Evolutionary conservation across 2,888 invertebrate species (phyloP), one percentile per base, ranked within the genome.

Genomic region (Sminthurinus aureus): DNA sequence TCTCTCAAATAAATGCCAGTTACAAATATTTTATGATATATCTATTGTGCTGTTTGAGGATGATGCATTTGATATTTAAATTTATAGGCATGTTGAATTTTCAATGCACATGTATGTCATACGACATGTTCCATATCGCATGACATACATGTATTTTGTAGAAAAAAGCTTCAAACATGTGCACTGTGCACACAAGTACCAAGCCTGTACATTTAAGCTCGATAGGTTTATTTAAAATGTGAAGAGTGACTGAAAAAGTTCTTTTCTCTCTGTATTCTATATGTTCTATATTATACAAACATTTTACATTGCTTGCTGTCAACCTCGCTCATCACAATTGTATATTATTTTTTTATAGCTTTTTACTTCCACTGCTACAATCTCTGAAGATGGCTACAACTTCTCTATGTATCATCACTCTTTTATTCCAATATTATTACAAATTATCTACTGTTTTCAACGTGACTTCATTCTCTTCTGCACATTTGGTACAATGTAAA

Each of bases 251-350:
- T n/a, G 6, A 38, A 38, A 38, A 38, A 38, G n/a, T 69, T 22
- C 51, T 69, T 51, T 80, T 71, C 80, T 80, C 80, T 80, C 51
- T 71, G 71, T 38, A 38, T 38, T 38, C 38, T 6, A 71, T 71
- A 71, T n/a, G n/a, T n/a, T n/a, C n/a, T n/a, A n/a, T n/a, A n/a
- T n/a, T n/a, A n/a, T 71, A 80, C 80, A 80, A 80, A 80, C 80
- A 80, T 80, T 80, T 80, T 80, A 80, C 71, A 80, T 69, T 58
- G 80, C 71, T 80, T 80, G 71, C 78, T 80, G 80, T 80, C 71
- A 80, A 71, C 80, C 80, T 80, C 79, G 81, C 69, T 82, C 77
- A 76, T 82, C 82, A 77, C 76, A 69, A 76, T 50, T 50, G 64
- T 69, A 76, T 52, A 76, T 82, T 77, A 76, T 82, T 82, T 51